phyloP scores from a whole-genome alignment of 2,888 invertebrate genomes.

The Dascillus cervinus region DNA sequence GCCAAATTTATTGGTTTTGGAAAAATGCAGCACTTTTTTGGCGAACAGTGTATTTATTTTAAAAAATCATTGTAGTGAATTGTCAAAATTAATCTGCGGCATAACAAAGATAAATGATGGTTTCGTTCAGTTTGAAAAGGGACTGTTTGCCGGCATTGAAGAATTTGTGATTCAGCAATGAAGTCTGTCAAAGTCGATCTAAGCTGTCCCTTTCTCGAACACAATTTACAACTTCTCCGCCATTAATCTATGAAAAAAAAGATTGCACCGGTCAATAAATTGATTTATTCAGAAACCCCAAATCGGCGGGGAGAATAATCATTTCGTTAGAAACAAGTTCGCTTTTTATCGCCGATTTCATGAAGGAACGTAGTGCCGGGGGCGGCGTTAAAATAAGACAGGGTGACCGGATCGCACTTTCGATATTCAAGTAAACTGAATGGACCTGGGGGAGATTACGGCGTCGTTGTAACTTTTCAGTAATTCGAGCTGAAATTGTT shows the following conservation, averaged over 20 bases:
- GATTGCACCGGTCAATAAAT: constrained; percentile 19
- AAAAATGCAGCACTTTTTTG: no score
- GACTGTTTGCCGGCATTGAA: constrained; percentile 12
- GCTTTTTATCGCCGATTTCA: constrained; percentile 14
- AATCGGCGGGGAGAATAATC: constrained; percentile 20
- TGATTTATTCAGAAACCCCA: constrained; percentile 11
- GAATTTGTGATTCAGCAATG: constrained; percentile 21
- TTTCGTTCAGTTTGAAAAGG: constrained; percentile 6
- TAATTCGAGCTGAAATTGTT: constrained; percentile 27
- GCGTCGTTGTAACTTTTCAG: constrained; percentile 19
- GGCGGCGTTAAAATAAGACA: constrained; percentile 18
- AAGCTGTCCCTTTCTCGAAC: constrained; percentile 20
- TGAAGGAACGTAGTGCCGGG: constrained; percentile 11
- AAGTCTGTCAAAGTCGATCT: constrained; percentile 22
- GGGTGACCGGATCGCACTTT: constrained; percentile 30
- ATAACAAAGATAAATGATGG: constrained; percentile 14
- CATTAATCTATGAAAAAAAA: constrained; percentile 24
- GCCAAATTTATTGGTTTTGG: no score
- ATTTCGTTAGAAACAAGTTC: constrained; percentile 25
- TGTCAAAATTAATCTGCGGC: constrained; percentile 10
- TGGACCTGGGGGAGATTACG: no score
- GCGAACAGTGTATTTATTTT: background rate
- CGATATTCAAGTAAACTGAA: constrained; percentile 32
- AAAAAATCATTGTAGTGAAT: constrained; percentile 2
- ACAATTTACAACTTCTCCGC: constrained; percentile 12